These are phyloP conservation scores for Sebastes goodei DNA, from an alignment of 2,797 vertebrate species.

Conservation along the genomic window DNA sequence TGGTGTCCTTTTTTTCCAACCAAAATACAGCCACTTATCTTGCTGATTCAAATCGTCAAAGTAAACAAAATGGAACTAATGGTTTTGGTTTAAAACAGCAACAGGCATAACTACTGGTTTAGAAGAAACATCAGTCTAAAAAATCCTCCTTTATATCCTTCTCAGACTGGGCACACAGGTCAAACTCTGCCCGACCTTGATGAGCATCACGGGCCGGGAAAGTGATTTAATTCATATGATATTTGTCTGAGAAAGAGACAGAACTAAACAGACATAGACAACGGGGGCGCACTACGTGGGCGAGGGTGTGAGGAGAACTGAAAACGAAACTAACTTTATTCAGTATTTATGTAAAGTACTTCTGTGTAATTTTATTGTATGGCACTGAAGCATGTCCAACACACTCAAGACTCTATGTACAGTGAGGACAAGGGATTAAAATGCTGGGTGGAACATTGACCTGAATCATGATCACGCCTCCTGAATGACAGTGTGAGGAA, in stretches of 20 bases:
- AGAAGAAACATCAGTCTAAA: not conserved
- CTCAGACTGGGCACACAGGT: not conserved
- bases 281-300: not conserved
- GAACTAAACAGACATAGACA: not conserved
- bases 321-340: constrained; percentile 34
- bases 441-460: not conserved
- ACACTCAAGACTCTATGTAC: not conserved
- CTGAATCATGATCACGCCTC: not conserved
- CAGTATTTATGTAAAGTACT: constrained; percentile 27
- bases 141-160: not conserved
- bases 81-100: no score
- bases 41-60: not conserved
- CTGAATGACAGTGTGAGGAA: not conserved
- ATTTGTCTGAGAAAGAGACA: not conserved
- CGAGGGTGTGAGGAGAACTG: constrained; percentile 8
- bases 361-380: not conserved
- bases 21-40: not conserved
- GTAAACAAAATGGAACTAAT: not conserved
- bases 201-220: not conserved
- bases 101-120: not conserved
- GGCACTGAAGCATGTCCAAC: not conserved
- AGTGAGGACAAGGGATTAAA: not conserved
- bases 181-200: not conserved
- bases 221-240: not conserved
- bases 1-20: not conserved